A percentile compares a stretch with the other conserved stretches of the same genome.
phyloP scores from a whole-genome alignment of 2,113 vertebrate species.

The Hippopotamus amphibius region DNA sequence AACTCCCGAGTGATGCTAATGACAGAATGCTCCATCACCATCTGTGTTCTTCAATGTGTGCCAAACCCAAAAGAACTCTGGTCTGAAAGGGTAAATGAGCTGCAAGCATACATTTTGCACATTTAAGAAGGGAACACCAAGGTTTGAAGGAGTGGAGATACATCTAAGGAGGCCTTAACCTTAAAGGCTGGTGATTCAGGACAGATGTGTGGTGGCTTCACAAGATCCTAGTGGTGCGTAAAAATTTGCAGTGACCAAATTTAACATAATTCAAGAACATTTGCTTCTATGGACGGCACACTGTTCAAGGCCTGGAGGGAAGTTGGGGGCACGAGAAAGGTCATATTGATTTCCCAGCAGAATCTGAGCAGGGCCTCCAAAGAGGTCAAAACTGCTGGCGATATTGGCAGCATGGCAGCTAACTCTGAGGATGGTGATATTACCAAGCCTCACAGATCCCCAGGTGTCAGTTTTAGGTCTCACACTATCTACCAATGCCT shows the following conservation, averaged over 20 bases:
- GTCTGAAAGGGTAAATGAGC: slow-evolving; percentile 17
- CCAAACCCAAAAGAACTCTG: slow-evolving; percentile 33
- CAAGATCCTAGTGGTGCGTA: slow-evolving; percentile 27
- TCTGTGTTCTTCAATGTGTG: neutral
- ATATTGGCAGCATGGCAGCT: neutral
- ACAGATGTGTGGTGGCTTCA: neutral
- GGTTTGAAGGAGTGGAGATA: neutral
- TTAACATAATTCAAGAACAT: slow-evolving; percentile 39
- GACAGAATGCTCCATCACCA: neutral
- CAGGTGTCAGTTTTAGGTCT: neutral
- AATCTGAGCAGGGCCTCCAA: neutral
- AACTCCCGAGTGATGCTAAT: slow-evolving; percentile 30
- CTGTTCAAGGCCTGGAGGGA: neutral
- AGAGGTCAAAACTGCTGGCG: slow-evolving; percentile 21
- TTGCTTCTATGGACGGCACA: neutral
- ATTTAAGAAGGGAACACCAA: neutral
- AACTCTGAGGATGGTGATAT: slow-evolving; percentile 1
- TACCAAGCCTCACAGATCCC: neutral
- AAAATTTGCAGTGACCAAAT: slow-evolving; percentile 5
- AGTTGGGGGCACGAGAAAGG: neutral
- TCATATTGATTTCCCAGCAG: neutral
- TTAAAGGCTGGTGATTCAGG: slow-evolving; percentile 12
- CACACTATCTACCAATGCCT: neutral
- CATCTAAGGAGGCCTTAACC: neutral
- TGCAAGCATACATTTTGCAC: neutral